Base-by-base conservation (phyloP, 1,140 invertebrate genomes). In the Drosophila subpulchrella region DNA sequence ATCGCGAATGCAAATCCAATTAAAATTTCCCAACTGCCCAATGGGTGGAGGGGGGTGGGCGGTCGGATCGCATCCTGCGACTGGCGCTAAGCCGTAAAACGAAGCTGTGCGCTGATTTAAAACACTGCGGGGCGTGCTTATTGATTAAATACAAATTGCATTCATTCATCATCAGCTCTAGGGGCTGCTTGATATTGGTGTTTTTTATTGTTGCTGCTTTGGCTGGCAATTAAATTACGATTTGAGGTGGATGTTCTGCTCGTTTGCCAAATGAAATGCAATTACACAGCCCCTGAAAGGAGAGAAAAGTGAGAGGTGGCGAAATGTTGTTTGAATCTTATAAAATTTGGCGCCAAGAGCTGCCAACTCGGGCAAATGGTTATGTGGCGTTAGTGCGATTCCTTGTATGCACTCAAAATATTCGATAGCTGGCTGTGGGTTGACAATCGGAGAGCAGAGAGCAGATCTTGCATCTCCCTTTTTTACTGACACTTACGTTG, bases 131-230 rank as follows among this genome's bases (percentile, higher is more conserved):
- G 84, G 84, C 84, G 84, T 88, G 77, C 74, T 81, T 88, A 89
- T 88, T 88, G 84, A 88, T 88, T 88, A 88, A 88, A 88, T 84
- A 89, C 84, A 89, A 88, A 88, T 88, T 88, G 84, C 84, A 58
- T 89, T 84, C 80, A 88, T 88, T 88, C 84, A 88, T 89, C 84
- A 89, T 88, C 73, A 51, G 75, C 47, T 44, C 41, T 48, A 32
- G 55, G 15, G 32, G 53, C 41, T 27, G 50, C 56, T 51, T 41
- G 61, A 36, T 48, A 62, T 73, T 38, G 55, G 47, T 66, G 61
- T 60, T 54, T 62, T 56, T 46, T 53, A 68, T 56, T 83, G 59
- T 59, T 59, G 30, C 20, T 30, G 60, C 48, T 56, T 32, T 62
- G 63, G 56, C 60, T 79, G 72, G 79, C 84, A 88, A 88, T 88